A percentile compares a stretch with the other conserved stretches of the same genome.
Conservation (phyloP, 2,888 invertebrate genomes). For the Hirtodrosophila confusa region DNA sequence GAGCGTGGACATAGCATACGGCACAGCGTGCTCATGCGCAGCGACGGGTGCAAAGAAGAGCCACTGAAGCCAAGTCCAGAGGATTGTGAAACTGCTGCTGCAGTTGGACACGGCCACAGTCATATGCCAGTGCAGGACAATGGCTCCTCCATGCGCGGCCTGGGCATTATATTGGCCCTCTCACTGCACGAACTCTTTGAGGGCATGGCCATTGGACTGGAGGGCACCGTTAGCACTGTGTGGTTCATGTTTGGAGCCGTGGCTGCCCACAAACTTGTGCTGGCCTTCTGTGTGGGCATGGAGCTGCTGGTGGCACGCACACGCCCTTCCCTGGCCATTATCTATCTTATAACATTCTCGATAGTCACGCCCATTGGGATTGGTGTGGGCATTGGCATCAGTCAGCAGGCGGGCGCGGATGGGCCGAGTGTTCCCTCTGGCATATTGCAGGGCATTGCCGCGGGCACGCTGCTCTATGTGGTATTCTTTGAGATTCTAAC, state of each 20-base stretch:
- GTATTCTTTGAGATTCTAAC: slow-evolving; percentile 98
- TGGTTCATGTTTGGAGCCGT: slow-evolving; percentile 94
- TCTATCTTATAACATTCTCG: slow-evolving; percentile 91
- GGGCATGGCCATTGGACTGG: slow-evolving; percentile 92
- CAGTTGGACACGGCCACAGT: slow-evolving; percentile 45
- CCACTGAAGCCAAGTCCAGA: neutral
- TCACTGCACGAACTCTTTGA: slow-evolving; percentile 95
- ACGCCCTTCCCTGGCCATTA: slow-evolving; percentile 86
- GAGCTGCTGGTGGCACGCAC: slow-evolving; percentile 91
- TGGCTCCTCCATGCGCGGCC: slow-evolving; percentile 86
- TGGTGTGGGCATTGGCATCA: slow-evolving; percentile 91
- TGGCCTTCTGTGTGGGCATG: slow-evolving; percentile 94
- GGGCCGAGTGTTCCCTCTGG: slow-evolving; percentile 88
- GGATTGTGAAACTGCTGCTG: slow-evolving; percentile 18
- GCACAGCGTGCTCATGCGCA: slow-evolving; percentile 72
- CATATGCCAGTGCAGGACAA: slow-evolving; percentile 71
- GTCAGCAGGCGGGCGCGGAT: slow-evolving; percentile 86
- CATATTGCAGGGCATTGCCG: slow-evolving; percentile 88
- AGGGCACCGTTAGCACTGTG: slow-evolving; percentile 86
- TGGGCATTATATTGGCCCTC: slow-evolving; percentile 92
- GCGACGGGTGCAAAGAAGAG: neutral
- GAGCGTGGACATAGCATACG: slow-evolving; percentile 81
- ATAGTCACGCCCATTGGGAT: slow-evolving; percentile 89
- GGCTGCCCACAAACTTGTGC: slow-evolving; percentile 93
- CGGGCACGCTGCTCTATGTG: slow-evolving; percentile 96